Conservation (phyloP, 2,888 invertebrate species). For the Eudemis profundana region DNA sequence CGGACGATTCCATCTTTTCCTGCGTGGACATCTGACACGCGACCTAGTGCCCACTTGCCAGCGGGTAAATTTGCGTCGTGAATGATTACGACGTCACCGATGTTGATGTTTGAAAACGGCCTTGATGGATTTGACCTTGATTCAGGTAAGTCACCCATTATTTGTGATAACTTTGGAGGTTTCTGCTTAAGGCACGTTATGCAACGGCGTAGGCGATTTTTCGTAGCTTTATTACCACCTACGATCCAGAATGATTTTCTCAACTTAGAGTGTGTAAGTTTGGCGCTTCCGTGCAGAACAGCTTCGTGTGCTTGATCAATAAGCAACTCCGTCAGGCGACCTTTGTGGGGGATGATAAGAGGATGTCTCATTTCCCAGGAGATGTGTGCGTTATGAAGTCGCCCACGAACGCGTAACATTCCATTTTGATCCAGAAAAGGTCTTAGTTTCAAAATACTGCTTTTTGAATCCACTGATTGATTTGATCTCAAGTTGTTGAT, state of each 20-base stretch:
- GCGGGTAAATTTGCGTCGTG: slow-evolving; percentile 17
- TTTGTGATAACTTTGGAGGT: slow-evolving; percentile 12
- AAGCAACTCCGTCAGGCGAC: slow-evolving; percentile 27
- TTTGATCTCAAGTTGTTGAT: too few species aligned
- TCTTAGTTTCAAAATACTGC: too few species aligned
- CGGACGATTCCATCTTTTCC: slow-evolving; percentile 6
- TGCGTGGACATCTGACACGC: slow-evolving; percentile 5
- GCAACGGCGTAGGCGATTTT: slow-evolving; percentile 18
- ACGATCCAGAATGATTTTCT: slow-evolving; percentile 25
- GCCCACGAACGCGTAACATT: too few species aligned
- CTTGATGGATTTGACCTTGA: slow-evolving; percentile 2
- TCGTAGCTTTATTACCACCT: slow-evolving; percentile 23
- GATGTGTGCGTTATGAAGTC: slow-evolving; percentile 22
- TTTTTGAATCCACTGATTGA: too few species aligned
- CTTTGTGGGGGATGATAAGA: slow-evolving; percentile 19
- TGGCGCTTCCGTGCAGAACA: slow-evolving; percentile 32
- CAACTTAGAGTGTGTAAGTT: slow-evolving; percentile 27
- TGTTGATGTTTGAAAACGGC: neutral
- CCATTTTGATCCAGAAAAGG: too few species aligned
- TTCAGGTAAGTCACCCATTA: slow-evolving; percentile 32
- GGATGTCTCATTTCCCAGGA: slow-evolving; percentile 37
- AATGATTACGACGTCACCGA: slow-evolving; percentile 10
- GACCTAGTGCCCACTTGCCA: slow-evolving; percentile 19
- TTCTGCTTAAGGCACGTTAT: slow-evolving; percentile 15
- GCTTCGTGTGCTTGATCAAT: slow-evolving; percentile 41